Percentiles rank a stretch among this genome's conserved stretches.
Evolutionary conservation across 1,140 invertebrate species (phyloP).

Genomic region (Andricus grossulariae): DNA sequence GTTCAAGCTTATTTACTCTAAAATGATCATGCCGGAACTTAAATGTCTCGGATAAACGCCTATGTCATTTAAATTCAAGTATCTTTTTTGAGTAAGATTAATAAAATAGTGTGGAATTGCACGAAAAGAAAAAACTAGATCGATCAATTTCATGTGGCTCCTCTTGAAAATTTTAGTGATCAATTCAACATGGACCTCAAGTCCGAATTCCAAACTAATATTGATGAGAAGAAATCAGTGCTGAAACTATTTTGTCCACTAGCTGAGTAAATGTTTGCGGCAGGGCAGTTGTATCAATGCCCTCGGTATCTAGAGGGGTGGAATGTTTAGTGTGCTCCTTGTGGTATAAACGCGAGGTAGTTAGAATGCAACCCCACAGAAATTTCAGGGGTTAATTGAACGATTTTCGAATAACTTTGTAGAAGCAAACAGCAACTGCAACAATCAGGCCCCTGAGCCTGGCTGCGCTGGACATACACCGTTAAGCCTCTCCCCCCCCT

Average conservation of each 20-base stretch:
- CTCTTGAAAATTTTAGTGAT: too few relatives aligned
- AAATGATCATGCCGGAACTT: too few relatives aligned
- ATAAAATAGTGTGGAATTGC: too few relatives aligned
- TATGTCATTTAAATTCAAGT: too few relatives aligned
- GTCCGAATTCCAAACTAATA: conserved; percentile 4
- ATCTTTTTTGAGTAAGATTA: too few relatives aligned
- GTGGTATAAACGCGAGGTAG: not conserved
- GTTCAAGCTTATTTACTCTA: too few relatives aligned
- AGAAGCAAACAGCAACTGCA: not conserved
- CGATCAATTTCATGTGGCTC: too few relatives aligned
- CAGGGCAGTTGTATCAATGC: not conserved
- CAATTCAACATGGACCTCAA: too few relatives aligned
- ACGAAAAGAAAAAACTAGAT: too few relatives aligned
- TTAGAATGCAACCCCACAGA: conserved; percentile 8
- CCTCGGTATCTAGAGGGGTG: conserved; percentile 15
- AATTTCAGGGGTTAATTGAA: conserved; percentile 27
- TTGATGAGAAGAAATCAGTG: not conserved
- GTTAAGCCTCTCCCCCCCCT: not conserved
- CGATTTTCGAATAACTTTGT: conserved; percentile 30
- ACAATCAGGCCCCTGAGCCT: not conserved
- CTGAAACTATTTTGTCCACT: conserved; percentile 3
- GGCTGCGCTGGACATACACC: conserved; percentile 12
- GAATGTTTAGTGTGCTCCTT: conserved; percentile 25
- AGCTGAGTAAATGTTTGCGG: conserved; percentile 18
- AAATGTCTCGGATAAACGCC: too few relatives aligned